These are phyloP conservation scores for Pedetes capensis DNA, from an alignment of 2,113 vertebrate species.

Conservation along the genomic window DNA sequence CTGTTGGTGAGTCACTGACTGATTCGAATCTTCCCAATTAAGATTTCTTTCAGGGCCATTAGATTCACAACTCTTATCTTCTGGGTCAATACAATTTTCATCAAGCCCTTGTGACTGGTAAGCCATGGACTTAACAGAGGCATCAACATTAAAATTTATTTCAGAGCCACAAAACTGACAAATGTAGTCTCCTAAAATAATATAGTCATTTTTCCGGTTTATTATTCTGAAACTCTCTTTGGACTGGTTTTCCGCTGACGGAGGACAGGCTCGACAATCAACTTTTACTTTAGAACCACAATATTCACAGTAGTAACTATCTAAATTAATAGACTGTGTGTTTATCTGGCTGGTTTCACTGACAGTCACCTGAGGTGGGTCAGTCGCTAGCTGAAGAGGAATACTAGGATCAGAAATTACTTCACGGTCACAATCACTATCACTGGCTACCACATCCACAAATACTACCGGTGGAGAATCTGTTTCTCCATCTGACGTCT, in stretches of 20 bases:
- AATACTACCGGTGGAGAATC: slow-evolving; percentile 80
- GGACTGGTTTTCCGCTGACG: slow-evolving; percentile 74
- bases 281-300: slow-evolving; percentile 81
- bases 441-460: slow-evolving; percentile 37
- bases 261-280: slow-evolving; percentile 50
- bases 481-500: slow-evolving; percentile 80
- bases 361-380: slow-evolving; percentile 72
- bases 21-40: slow-evolving; percentile 24
- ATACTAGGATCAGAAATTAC: slow-evolving; percentile 58
- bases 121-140: slow-evolving; percentile 70
- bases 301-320: slow-evolving; percentile 84
- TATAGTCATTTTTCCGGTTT: slow-evolving; percentile 86
- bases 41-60: slow-evolving; percentile 76
- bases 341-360: slow-evolving; percentile 83
- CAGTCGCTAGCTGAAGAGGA: slow-evolving; percentile 75
- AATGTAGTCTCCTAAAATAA: slow-evolving; percentile 79
- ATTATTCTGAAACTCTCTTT: slow-evolving; percentile 82
- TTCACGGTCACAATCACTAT: slow-evolving; percentile 87
- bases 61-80: slow-evolving; percentile 82
- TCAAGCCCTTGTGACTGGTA: slow-evolving; percentile 72
- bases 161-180: slow-evolving; percentile 80
- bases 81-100: slow-evolving; percentile 81
- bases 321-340: slow-evolving; percentile 83
- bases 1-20: slow-evolving; percentile 70
- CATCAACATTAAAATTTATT: slow-evolving; percentile 38